Conservation (phyloP, 2,888 invertebrate genomes). For the Synergus umbraculus region DNA sequence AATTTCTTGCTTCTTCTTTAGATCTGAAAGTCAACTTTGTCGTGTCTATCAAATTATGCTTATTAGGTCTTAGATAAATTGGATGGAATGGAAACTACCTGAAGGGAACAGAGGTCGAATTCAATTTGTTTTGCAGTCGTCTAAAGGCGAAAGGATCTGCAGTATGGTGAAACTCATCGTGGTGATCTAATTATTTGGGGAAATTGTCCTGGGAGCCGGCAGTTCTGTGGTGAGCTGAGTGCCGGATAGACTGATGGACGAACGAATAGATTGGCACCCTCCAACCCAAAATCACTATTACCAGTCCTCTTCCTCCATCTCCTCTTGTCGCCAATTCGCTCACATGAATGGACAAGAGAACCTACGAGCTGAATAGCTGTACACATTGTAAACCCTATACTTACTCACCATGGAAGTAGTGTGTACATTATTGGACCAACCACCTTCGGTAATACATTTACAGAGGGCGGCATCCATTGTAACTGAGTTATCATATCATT, state of each 20-base stretch:
- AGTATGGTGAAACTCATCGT: conserved; percentile 36
- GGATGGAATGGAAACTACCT: neutral
- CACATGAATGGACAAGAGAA: conserved; percentile 18
- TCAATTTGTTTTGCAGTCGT: conserved; percentile 25
- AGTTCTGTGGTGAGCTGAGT: conserved; percentile 40
- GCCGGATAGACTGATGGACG: conserved; percentile 43
- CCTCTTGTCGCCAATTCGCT: conserved; percentile 37
- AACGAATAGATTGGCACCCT: conserved; percentile 43
- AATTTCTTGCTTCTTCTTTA: too few relatives aligned
- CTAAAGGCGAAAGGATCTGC: conserved; percentile 29
- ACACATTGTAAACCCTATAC: conserved; percentile 18
- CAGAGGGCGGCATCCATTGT: conserved; percentile 12
- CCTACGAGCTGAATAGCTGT: conserved; percentile 4
- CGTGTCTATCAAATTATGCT: neutral
- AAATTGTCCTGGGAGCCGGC: conserved; percentile 43
- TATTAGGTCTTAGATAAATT: neutral
- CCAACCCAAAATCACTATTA: conserved; percentile 34
- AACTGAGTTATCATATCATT: conserved; percentile 26
- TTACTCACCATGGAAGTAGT: conserved; percentile 10
- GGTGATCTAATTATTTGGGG: conserved; percentile 41
- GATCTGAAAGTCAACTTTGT: neutral
- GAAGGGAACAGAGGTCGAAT: neutral
- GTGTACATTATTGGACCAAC: conserved; percentile 21
- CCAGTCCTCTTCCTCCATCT: conserved; percentile 37
- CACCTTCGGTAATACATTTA: conserved; percentile 26